Percentiles rank a stretch among this genome's conserved stretches.
Conservation (phyloP, 2,113 vertebrate species). For the Hyla sarda region DNA sequence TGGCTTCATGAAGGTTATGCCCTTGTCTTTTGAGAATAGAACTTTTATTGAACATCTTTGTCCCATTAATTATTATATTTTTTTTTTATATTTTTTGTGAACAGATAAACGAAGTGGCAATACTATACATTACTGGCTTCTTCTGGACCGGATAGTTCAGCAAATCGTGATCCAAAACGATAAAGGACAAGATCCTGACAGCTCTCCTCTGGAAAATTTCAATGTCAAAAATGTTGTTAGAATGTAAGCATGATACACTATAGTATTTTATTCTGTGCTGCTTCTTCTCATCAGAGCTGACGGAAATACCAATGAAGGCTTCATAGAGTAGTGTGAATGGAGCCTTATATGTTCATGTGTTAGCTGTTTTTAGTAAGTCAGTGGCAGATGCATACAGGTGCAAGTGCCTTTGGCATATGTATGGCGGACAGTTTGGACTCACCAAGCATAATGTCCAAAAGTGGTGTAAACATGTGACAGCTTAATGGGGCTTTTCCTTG, state of each 20-base stretch:
- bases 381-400: too few relatives aligned
- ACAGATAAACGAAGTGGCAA: conserved; percentile 94
- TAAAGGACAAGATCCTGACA: conserved; percentile 95
- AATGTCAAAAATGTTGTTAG: conserved; percentile 98
- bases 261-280: neutral
- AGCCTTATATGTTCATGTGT: too few relatives aligned
- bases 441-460: too few relatives aligned
- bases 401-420: too few relatives aligned
- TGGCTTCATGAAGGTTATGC: neutral
- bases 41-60: neutral
- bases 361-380: too few relatives aligned
- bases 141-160: conserved; percentile 95
- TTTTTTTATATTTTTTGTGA: too few relatives aligned
- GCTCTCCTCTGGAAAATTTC: conserved; percentile 96
- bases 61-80: conserved; percentile 55
- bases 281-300: too few relatives aligned
- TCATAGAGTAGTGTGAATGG: too few relatives aligned
- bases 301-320: too few relatives aligned
- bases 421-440: too few relatives aligned
- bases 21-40: conserved; percentile 16
- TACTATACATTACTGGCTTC: conserved; percentile 97
- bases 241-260: conserved; percentile 82
- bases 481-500: too few relatives aligned
- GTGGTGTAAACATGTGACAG: too few relatives aligned
- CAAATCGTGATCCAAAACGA: conserved; percentile 98